Evolutionary conservation across 2,888 invertebrate genomes (phyloP), one percentile per base, ranked within the genome.

Genomic region (Nineta flava): DNA sequence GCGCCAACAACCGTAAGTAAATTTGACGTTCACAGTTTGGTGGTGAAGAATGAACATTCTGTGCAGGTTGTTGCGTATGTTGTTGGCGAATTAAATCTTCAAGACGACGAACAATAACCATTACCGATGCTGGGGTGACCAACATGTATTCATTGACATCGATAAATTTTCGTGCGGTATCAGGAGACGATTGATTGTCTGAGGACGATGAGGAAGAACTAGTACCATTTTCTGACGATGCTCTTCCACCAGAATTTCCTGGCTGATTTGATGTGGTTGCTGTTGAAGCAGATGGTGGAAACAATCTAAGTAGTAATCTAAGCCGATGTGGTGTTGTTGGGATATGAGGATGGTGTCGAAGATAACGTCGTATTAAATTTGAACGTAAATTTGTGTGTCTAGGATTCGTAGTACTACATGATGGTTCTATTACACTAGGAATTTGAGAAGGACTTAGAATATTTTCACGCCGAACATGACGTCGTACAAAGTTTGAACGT

Each of bases 51-150:
- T 15, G 15, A 15, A 5, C 10, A 42, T 15, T 7, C 6, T 16
- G 43, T 7, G 16, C 43, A 6, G n/a, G 19, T 6, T n/a, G 43
- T n/a, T 43, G 43, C 7, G 5, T 43, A 16, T 43, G 21, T 43
- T 43, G 43, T 16, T 43, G 43, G 9, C 46, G 31, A 15, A 46
- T 46, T 15, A 46, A 32, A 46, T 46, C 46, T 34, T 46, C 46
- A n/a, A 46, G 10, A 15, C 31, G 13, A 15, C 26, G 15, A 31
- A 32, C 32, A 26, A 46, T 9, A 34, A 13, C 9, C 31, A 32
- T 13, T 15, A 46, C 26, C 7, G 46, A 46, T 21, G 10, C 43
- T 9, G 17, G 19, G 2, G 17, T 21, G 15, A 43, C 19, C 9
- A 13, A 12, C 43, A 43, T 43, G n/a, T 43, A 19, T 21, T 43